phyloP scores from a whole-genome alignment of 2,888 invertebrate genomes.

The Merodon equestris region DNA sequence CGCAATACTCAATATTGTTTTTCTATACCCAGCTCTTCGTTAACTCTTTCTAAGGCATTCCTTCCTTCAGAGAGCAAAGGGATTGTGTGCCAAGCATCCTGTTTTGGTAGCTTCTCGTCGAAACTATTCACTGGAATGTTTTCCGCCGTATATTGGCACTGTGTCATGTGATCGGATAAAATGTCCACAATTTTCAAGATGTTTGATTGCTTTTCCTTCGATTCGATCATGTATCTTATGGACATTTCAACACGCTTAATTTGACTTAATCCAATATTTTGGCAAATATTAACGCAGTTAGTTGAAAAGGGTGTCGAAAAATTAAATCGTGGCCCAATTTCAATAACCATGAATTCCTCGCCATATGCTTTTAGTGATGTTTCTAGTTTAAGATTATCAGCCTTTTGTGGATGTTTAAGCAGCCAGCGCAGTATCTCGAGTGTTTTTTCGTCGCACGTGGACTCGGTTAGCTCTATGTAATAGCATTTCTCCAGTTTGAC shows the following conservation, averaged over 20 bases:
- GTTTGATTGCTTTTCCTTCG: constrained; percentile 70
- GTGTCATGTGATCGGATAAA: constrained; percentile 96
- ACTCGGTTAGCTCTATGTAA: constrained; percentile 83
- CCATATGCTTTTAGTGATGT: constrained; percentile 74
- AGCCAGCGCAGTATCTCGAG: constrained; percentile 87
- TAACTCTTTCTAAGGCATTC: constrained; percentile 89
- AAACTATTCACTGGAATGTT: constrained; percentile 84
- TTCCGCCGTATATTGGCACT: constrained; percentile 87
- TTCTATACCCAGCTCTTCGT: constrained; percentile 83
- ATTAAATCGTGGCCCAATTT: constrained; percentile 95
- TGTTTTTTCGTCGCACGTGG: constrained; percentile 81
- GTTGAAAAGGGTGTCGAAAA: constrained; percentile 98
- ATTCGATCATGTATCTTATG: constrained; percentile 85
- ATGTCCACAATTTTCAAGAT: constrained; percentile 79
- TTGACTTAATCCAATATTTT: constrained; percentile 87
- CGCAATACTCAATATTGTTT: not conserved
- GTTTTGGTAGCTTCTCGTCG: constrained; percentile 84
- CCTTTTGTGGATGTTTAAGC: constrained; percentile 85
- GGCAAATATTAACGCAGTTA: constrained; percentile 96
- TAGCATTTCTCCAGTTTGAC: constrained; percentile 85
- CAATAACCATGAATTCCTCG: constrained; percentile 81
- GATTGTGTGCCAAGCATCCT: constrained; percentile 90
- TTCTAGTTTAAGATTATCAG: constrained; percentile 79
- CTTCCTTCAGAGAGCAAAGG: constrained; percentile 89
- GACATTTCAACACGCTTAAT: constrained; percentile 91